Evolutionary conservation across 2,888 invertebrate genomes (phyloP), one percentile per base, ranked within the genome.

Genomic region (Patella pellucida): DNA sequence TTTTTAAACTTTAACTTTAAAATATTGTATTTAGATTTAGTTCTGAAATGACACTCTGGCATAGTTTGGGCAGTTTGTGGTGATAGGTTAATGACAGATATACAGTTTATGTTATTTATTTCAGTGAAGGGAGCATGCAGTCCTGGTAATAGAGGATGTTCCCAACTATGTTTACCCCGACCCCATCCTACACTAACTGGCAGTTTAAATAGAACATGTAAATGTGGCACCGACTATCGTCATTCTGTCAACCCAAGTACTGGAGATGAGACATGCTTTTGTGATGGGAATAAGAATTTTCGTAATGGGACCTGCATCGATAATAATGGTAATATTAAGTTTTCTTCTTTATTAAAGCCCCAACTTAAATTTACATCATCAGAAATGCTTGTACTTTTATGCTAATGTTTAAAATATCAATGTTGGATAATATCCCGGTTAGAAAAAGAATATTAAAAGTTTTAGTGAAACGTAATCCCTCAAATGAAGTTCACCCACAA

Each of bases 151-250:
- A 80, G 82, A 14, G 92, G 92, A 19, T 97, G 97, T 83, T 93
- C 94, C 0, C 94, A 95, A 82, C 92, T 97, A 79, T 97, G 97
- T 86, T 93, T 96, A 9, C 95, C 95, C 0, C 93, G 93, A 14
- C 96, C 96, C 12, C 77, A 80, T 15, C 69, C 75, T 1, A 51
- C 76, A 31, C 41, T 68, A 23, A 52, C 71, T 5, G 52, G 67
- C 3, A 71, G 72, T 4, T 80, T 93, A 73, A 92, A 92, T 0
- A 93, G 93, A 84, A 93, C 93, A 4, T 97, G 97, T 85, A 92
- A 95, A 2, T 97, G 97, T 87, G 96, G 96, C 0, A 95, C 96
- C 86, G 95, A 95, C 69, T 84, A 79, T n/a, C 77, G 69, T 1
- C 31, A 74, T 51, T 75, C 78, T 7, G 67, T 69, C 1, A 68